Base-by-base conservation (phyloP, 2,797 vertebrate species). In the Cryptoblepharus egeriae region DNA sequence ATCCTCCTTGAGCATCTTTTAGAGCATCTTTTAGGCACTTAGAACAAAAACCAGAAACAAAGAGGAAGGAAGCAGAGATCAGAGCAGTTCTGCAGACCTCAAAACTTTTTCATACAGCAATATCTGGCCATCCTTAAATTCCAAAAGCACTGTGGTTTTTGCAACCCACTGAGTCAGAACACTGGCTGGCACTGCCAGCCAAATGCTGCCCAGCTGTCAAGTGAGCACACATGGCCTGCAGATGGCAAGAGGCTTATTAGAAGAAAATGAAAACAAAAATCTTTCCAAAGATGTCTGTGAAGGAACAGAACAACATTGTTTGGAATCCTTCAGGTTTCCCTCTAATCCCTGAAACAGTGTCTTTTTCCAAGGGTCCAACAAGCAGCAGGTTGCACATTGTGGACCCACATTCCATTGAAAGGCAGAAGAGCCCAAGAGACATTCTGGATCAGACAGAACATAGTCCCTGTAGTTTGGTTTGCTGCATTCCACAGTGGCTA, bases 321-420 rank as follows among this genome's bases (percentile, higher is more conserved):
- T 18, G 61, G 42, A 76, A 45, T 45, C 58, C 60, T 30, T 28
- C 60, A 45, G 75, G 88, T 79, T 81, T 26, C 12, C 37, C 24
- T 69, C 32, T 86, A 87, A 90, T 90, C 88, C 83, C 83, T 49
- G 24, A 13, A 1, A 1, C 64, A 58, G 81, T 89, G 91, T 87
- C 90, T 90, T 91, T 9, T 63, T 84, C 42, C 82, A 28, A 0
- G 68, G 76, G 72, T 45, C 82, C 81, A 76, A 26, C 30, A 4
- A 35, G 65, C 2, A 24, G 18, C 3, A 18, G 30, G 45, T 49
- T 49, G 2, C 4, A 12, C 45, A 49, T 9, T 49, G 15, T 52
- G 15, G 13, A 52, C 49, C 49, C 6, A 52, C 2, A 15, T 52
- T 52, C 49, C 49, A 58, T 6, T 15, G n/a, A 39, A 22, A 20